A percentile compares a stretch with the other conserved stretches of the same genome.
phyloP scores from a whole-genome alignment of 2,113 vertebrate species.

The Dascyllus trimaculatus region DNA sequence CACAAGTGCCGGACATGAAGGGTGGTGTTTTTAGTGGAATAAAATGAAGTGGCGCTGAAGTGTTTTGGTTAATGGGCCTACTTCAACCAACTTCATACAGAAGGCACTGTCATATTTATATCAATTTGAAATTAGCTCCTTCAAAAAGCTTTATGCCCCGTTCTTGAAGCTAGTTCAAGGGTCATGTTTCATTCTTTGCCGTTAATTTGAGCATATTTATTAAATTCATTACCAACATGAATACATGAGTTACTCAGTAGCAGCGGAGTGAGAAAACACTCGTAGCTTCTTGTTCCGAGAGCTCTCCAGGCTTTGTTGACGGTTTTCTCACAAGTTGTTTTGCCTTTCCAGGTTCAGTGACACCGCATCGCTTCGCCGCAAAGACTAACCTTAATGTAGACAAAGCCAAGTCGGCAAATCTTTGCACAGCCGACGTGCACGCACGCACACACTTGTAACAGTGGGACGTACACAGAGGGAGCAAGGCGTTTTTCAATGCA shows the following conservation, averaged over 20 bases:
- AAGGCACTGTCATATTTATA: constrained; percentile 64
- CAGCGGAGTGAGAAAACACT: constrained; percentile 45
- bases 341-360: constrained; percentile 68
- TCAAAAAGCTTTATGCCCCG: constrained; percentile 55
- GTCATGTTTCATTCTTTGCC: constrained; percentile 37
- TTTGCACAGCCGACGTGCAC: constrained; percentile 68
- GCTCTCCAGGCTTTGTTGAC: constrained; percentile 35
- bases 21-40: constrained; percentile 68
- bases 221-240: constrained; percentile 31
- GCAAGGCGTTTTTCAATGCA: constrained; percentile 87
- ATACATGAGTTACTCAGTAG: constrained; percentile 33
- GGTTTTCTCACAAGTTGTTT: constrained; percentile 42
- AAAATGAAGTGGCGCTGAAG: constrained; percentile 75
- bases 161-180: constrained; percentile 60
- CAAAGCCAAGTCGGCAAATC: constrained; percentile 85
- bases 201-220: constrained; percentile 55
- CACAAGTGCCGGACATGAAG: constrained; percentile 53
- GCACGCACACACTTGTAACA: constrained; percentile 73
- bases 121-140: constrained; percentile 65
- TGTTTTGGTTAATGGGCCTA: constrained; percentile 78
- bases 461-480: constrained; percentile 76
- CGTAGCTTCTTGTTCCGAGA: neutral
- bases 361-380: constrained; percentile 66
- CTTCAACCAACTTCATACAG: constrained; percentile 65
- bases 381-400: constrained; percentile 83